Evolutionary conservation across 1,140 invertebrate species (phyloP), one percentile per base, ranked within the genome.

Genomic region (Tenebrio molitor): DNA sequence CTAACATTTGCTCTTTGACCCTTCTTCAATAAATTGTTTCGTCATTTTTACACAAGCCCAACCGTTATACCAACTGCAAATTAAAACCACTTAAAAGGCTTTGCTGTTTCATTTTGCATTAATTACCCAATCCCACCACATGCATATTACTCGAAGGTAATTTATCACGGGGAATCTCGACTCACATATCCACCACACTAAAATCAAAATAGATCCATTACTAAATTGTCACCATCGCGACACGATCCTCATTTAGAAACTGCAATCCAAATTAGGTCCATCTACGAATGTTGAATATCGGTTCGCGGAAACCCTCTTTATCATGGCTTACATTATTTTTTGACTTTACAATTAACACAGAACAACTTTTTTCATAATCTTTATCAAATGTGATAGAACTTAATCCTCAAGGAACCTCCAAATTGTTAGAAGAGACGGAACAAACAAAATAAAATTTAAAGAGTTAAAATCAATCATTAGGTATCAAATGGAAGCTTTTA

Each of bases 1-100:
- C 42, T 44, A 66, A 66, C 64, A 66, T 42, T 66, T 66, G 64
- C 64, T 41, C 64, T 66, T 12, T 66, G 36, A 66, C 64, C 64
- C 42, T 66, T 29, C 36, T 66, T 44, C 64, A 44, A 66, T 44
- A 66, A 42, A 44, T 42, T 42, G 42, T 42, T 66, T 66, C 36
- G 34, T 25, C 16, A 44, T 66, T 65, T 42, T 65, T 65, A 25
- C 10, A 29, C 63, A n/a, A 41, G 16, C n/a, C 29, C 33, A 17
- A 39, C 19, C 36, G 36, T 65, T 65, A 66, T 7, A 66, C 36
- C 42, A 29, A 44, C 36, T 66, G 64, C 42, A 21, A 42, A 66
- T 66, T 42, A 42, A 66, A 29, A 19, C 64, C 64, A 42, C 42
- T 66, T 66, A 44, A 12, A 36, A 44, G 6, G 36, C 36, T 42